These are phyloP conservation scores for Uloborus diversus DNA, from an alignment of 1,140 invertebrate species.

Conservation along the genomic window DNA sequence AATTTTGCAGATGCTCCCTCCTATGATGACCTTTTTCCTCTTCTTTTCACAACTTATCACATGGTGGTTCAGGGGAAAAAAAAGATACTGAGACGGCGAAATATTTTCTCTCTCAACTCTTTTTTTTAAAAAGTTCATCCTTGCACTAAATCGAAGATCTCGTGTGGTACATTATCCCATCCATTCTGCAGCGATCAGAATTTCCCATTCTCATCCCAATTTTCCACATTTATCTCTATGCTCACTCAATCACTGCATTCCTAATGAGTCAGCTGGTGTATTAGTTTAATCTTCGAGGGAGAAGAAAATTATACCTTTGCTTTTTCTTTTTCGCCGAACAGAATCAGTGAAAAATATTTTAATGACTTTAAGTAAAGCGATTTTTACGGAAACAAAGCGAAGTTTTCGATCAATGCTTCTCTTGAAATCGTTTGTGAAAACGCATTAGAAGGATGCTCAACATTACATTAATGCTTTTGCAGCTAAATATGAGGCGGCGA, in stretches of 20 bases:
- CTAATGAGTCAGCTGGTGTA: constrained; percentile 45
- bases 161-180: constrained; percentile 48
- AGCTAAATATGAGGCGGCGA: too few relatives aligned
- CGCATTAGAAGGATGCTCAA: too few relatives aligned
- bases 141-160: too few relatives aligned
- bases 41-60: too few relatives aligned
- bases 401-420: constrained; percentile 13
- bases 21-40: too few relatives aligned
- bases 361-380: constrained; percentile 26
- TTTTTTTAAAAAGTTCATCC: too few relatives aligned
- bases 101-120: too few relatives aligned
- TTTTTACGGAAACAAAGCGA: constrained; percentile 13
- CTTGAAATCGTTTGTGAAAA: too few relatives aligned
- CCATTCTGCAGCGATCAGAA: constrained; percentile 39
- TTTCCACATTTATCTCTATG: constrained; percentile 7
- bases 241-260: neutral
- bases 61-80: too few relatives aligned
- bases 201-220: constrained; percentile 31
- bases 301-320: constrained; percentile 35
- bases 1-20: too few relatives aligned
- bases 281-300: constrained; percentile 28
- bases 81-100: too few relatives aligned
- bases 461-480: too few relatives aligned
- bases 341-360: constrained; percentile 19
- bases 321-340: neutral